Conservation (phyloP, 37 sponge, comb jelly and placozoan species). For the Theonella swinhoei region DNA sequence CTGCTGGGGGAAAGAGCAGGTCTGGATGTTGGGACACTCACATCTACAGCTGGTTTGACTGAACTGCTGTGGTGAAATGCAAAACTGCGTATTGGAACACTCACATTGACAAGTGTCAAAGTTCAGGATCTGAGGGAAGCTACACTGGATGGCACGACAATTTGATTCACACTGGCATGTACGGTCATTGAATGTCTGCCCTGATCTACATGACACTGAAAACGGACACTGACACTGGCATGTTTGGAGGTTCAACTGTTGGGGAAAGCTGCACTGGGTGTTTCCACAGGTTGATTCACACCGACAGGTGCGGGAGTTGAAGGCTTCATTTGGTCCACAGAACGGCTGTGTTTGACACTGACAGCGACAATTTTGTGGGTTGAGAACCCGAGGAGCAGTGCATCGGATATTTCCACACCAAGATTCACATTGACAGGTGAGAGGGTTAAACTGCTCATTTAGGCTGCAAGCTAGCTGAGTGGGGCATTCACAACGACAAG, state of each 20-base stretch:
- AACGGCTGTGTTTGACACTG: background rate
- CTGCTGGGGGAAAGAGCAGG: slow-evolving; percentile 1
- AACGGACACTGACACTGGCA: slow-evolving; percentile 30
- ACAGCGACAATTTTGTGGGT: slow-evolving; percentile 26
- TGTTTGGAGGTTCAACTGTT: background rate
- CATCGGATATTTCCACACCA: slow-evolving; percentile 2
- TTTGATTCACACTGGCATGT: slow-evolving; percentile 33
- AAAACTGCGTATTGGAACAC: background rate
- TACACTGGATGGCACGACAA: background rate
- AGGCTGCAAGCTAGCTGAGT: background rate
- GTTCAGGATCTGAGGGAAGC: slow-evolving; percentile 9
- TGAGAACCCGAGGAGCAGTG: background rate
- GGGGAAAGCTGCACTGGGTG: background rate
- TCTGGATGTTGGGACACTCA: background rate
- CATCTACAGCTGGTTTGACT: background rate
- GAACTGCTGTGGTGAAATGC: slow-evolving; percentile 2
- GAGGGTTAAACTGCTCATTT: slow-evolving; percentile 6
- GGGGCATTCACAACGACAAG: slow-evolving; percentile 38
- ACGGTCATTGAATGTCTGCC: background rate
- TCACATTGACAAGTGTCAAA: background rate
- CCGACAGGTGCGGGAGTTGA: background rate
- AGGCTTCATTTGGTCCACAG: background rate
- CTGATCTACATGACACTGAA: background rate
- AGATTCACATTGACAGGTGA: slow-evolving; percentile 48
- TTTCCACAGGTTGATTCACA: slow-evolving; percentile 5